Evolutionary conservation across 2,888 invertebrate species (phyloP).

Genomic region (Acanthosepion pharaonis): DNA sequence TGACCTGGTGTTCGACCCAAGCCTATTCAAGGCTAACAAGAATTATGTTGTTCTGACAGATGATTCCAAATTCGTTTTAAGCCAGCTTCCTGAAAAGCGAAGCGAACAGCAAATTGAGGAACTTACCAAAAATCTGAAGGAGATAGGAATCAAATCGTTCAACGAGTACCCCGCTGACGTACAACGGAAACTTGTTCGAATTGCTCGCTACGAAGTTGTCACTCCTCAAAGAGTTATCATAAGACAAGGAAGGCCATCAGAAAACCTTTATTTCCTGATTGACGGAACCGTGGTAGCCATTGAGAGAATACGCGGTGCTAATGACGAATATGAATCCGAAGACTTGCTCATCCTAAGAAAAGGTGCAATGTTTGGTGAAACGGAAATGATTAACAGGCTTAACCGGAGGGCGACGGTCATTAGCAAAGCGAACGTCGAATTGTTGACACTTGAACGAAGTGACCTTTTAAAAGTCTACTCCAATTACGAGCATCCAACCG

Average conservation of each 20-base stretch:
- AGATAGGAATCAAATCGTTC: background rate
- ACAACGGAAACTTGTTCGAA: background rate
- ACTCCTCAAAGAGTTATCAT: background rate
- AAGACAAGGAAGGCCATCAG: background rate
- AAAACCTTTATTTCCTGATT: background rate
- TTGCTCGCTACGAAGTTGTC: background rate
- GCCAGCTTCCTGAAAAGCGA: background rate
- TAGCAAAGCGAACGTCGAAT: background rate
- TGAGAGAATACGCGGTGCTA: background rate
- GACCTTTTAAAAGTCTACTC: background rate
- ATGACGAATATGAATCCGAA: background rate
- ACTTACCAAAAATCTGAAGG: background rate
- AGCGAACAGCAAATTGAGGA: background rate
- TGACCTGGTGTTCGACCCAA: background rate
- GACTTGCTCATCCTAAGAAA: background rate
- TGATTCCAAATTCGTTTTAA: background rate
- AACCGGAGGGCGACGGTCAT: background rate
- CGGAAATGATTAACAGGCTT: background rate
- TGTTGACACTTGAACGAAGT: background rate
- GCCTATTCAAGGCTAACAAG: background rate
- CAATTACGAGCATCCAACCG: no score
- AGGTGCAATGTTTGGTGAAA: background rate
- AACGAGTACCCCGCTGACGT: background rate
- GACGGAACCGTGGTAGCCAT: background rate
- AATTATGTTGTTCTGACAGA: background rate